Evolutionary conservation across 1,140 invertebrate species (phyloP).

Genomic region (Cotesia glomerata): DNA sequence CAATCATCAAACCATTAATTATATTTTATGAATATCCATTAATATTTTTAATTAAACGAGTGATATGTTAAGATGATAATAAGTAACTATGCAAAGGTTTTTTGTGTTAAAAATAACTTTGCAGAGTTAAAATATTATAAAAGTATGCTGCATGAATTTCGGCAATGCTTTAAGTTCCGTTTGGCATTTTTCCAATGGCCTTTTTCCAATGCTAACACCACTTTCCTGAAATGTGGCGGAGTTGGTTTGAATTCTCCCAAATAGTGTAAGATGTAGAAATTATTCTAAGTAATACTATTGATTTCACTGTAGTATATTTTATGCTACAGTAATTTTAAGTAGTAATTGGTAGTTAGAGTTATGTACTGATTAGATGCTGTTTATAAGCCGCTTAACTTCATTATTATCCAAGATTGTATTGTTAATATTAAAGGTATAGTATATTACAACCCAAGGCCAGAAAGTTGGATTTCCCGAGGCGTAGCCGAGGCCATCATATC

Average conservation of each 20-base stretch:
- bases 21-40: too few species aligned
- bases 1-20: too few species aligned
- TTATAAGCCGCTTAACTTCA: too few species aligned
- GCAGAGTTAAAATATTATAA: conserved; percentile 2
- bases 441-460: too few species aligned
- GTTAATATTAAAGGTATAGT: too few species aligned
- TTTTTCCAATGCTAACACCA: conserved; percentile 25
- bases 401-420: too few species aligned
- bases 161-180: conserved; percentile 23
- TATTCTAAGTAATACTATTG: conserved; percentile 5
- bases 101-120: background rate
- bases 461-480: too few species aligned
- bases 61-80: background rate
- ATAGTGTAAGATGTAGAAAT: background rate
- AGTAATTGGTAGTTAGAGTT: background rate
- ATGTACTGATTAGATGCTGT: background rate
- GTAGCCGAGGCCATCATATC: too few species aligned
- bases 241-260: background rate
- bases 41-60: too few species aligned
- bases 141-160: conserved; percentile 29
- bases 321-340: too few species aligned
- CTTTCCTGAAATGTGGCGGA: conserved; percentile 9
- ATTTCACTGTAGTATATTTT: background rate
- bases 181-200: conserved; percentile 36
- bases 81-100: background rate